phyloP scores from a whole-genome alignment of 2,797 vertebrate species.

The Premnoplex brunnescens region DNA sequence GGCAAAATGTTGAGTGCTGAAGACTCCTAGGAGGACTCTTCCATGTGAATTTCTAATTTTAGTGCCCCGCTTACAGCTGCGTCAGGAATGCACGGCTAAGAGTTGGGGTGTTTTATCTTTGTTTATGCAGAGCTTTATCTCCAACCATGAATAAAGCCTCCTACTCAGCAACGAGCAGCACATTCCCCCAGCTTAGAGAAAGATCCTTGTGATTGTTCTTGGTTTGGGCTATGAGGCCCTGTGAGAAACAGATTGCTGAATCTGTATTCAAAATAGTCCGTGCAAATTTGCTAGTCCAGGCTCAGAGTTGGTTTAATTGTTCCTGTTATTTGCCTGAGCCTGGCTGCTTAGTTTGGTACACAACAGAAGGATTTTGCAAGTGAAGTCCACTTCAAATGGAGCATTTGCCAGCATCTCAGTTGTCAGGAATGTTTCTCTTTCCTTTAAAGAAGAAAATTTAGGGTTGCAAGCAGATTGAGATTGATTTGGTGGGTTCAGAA shows the following conservation, averaged over 20 bases:
- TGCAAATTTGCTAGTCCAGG: not conserved
- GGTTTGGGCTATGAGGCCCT: not conserved
- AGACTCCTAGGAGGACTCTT: not conserved
- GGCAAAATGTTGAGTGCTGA: not conserved
- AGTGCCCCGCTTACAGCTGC: not conserved
- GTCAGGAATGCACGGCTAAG: not conserved
- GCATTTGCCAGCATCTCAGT: not conserved
- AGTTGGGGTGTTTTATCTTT: not conserved
- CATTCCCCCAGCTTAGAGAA: not conserved
- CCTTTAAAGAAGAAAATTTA: not conserved
- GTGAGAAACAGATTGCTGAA: not conserved
- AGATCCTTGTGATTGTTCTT: not conserved
- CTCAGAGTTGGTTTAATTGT: not conserved
- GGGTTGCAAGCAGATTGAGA: not conserved
- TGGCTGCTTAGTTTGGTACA: fast-evolving
- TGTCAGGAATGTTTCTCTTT: not conserved
- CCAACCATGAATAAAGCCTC: not conserved
- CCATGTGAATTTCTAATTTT: slow-evolving; percentile 1
- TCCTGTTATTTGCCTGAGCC: not conserved
- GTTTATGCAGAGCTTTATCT: not conserved
- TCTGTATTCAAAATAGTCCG: not conserved
- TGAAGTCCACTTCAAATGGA: fast-evolving
- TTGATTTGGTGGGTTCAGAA: not conserved
- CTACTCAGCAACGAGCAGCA: not conserved
- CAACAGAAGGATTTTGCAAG: not conserved